Conservation (phyloP, 35 echinoderm and acorn worm species). For the Hemicentrotus pulcherrimus region DNA sequence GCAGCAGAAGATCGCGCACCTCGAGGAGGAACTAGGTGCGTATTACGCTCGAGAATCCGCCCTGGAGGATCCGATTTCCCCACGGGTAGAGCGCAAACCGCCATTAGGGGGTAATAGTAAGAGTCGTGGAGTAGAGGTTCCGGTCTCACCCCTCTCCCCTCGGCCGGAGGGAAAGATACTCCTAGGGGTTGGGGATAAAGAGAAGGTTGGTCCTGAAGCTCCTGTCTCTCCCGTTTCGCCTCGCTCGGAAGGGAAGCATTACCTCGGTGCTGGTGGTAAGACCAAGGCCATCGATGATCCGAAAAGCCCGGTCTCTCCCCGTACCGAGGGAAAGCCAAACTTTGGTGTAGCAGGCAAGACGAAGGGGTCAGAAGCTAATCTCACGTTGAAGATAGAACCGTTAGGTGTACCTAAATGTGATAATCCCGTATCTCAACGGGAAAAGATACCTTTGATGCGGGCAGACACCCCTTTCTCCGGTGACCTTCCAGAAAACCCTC, state of each 20-base stretch:
- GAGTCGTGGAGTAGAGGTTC: neutral
- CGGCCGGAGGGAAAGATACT: neutral
- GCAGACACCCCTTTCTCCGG: neutral
- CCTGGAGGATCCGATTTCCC: neutral
- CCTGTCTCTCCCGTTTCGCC: neutral
- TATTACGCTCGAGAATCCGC: constrained; percentile 48
- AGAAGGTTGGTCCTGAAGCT: neutral
- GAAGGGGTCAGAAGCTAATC: neutral
- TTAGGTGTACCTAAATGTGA: neutral
- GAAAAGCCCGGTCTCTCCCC: neutral
- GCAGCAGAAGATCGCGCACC: constrained; percentile 85
- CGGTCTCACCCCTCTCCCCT: neutral
- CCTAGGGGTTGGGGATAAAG: neutral
- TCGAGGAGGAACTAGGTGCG: constrained; percentile 99
- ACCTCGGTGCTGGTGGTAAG: neutral
- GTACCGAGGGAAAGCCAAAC: neutral
- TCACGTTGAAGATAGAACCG: neutral
- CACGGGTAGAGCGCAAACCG: neutral
- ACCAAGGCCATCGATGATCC: neutral
- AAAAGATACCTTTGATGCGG: neutral
- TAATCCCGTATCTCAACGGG: neutral
- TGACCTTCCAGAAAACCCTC: neutral
- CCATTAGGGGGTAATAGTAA: constrained; percentile 21
- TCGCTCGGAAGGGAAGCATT: neutral
- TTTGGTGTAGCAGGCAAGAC: neutral